Evolutionary conservation across 2,888 invertebrate species (phyloP).

Genomic region (Phoenoteleia sp.): DNA sequence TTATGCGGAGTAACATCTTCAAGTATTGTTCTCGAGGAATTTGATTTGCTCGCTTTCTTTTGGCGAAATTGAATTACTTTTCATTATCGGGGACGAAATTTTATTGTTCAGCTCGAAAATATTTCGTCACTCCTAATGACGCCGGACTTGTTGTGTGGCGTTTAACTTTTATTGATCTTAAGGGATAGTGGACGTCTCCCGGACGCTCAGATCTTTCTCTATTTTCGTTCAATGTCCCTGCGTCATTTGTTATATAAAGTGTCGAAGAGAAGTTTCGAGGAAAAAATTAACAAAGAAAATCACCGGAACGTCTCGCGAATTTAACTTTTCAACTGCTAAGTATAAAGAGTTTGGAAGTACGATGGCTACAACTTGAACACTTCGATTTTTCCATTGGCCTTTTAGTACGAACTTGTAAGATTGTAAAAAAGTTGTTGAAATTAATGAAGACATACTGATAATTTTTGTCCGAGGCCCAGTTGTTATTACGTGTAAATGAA

Average conservation of each 20-base stretch:
- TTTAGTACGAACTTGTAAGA: slow-evolving; percentile 18
- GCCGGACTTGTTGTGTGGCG: slow-evolving; percentile 19
- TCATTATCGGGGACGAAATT: background rate
- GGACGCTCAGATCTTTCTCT: slow-evolving; percentile 14
- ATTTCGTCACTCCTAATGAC: slow-evolving; percentile 37
- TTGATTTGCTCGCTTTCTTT: background rate
- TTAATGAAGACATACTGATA: slow-evolving; percentile 9
- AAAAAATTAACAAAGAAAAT: slow-evolving; percentile 36
- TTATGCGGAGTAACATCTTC: slow-evolving; percentile 25
- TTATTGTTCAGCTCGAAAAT: slow-evolving; percentile 15
- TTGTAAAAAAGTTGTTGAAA: slow-evolving; percentile 28
- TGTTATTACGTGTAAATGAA: background rate
- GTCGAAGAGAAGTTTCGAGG: background rate
- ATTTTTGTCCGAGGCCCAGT: background rate
- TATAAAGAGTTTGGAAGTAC: slow-evolving; percentile 28
- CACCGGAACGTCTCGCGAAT: slow-evolving; percentile 18
- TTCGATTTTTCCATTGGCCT: slow-evolving; percentile 19
- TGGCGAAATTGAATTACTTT: slow-evolving; percentile 31
- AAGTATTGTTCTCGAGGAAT: slow-evolving; percentile 18
- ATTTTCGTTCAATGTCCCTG: slow-evolving; percentile 45
- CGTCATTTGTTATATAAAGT: slow-evolving; percentile 49
- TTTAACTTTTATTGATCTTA: slow-evolving; percentile 60
- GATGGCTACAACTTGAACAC: slow-evolving; percentile 14
- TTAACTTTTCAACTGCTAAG: slow-evolving; percentile 34
- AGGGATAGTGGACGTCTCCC: slow-evolving; percentile 17